phyloP scores from a whole-genome alignment of 2,113 vertebrate genomes.

The Bagarius yarrelli region DNA sequence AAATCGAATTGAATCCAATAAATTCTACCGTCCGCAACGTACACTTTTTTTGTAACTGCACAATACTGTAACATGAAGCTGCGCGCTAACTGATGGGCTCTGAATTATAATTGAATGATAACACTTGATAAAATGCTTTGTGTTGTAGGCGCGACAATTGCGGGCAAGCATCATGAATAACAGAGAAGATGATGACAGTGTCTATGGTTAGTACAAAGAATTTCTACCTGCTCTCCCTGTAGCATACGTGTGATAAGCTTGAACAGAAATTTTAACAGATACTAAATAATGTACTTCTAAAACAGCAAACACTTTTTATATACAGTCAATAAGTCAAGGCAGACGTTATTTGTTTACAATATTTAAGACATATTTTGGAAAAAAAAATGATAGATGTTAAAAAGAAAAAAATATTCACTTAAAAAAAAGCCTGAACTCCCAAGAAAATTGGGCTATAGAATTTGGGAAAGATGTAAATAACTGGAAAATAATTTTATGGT shows the following conservation, averaged over 20 bases:
- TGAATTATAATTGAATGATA: neutral
- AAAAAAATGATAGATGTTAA: too few species aligned
- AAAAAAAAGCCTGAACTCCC: neutral
- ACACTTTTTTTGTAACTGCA: neutral
- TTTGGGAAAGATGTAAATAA: neutral
- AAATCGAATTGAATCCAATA: neutral
- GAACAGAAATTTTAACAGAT: neutral
- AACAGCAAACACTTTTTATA: too few species aligned
- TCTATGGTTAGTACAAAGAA: conserved; percentile 64
- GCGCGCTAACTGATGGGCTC: neutral
- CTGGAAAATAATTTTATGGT: neutral
- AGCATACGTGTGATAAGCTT: neutral
- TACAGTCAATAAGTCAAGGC: too few species aligned
- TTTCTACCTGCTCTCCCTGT: neutral
- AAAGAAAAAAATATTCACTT: neutral
- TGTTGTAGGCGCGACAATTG: conserved; percentile 61
- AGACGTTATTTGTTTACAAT: too few species aligned
- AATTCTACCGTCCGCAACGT: neutral
- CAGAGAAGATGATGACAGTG: conserved; percentile 53
- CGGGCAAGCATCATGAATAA: conserved; percentile 55
- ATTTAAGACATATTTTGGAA: too few species aligned
- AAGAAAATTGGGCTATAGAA: too few species aligned
- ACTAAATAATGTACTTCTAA: neutral
- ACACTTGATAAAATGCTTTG: neutral
- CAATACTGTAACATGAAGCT: neutral